A percentile compares a stretch with the other conserved stretches of the same genome.
Conservation (phyloP, 2,797 vertebrate genomes). For the Pantherophis alleghaniensis region DNA sequence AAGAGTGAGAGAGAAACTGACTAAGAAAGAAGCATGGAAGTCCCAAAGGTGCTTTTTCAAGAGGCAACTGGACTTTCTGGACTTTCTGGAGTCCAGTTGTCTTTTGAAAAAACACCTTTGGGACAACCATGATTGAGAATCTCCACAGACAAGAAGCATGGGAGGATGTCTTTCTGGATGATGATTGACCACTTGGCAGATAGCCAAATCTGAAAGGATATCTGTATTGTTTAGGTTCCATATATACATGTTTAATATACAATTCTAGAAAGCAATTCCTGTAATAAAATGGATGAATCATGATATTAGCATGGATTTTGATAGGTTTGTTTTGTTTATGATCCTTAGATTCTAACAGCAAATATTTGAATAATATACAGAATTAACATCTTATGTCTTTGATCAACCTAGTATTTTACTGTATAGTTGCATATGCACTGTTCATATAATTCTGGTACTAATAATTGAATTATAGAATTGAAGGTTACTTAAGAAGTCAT, state of each 20-base stretch:
- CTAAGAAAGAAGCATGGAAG: constrained; percentile 21
- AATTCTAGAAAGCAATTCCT: not conserved
- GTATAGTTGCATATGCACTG: not conserved
- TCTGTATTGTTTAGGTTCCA: not conserved
- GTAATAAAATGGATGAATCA: not conserved
- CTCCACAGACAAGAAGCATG: constrained; percentile 17
- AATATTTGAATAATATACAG: not conserved
- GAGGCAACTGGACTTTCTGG: no score
- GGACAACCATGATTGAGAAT: no score
- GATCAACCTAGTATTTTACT: not conserved
- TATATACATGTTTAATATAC: not conserved
- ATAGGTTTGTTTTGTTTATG: not conserved
- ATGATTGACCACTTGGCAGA: constrained; percentile 22
- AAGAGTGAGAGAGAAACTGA: constrained; percentile 18
- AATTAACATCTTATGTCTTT: not conserved
- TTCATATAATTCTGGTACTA: not conserved
- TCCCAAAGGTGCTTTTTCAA: no score
- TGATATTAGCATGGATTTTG: not conserved
- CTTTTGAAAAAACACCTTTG: no score
- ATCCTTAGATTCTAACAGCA: not conserved
- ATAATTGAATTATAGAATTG: not conserved
- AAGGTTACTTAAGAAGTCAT: not conserved
- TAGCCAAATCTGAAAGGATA: constrained; percentile 24
- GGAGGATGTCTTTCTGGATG: not conserved
- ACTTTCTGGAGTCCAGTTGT: no score